Evolutionary conservation across 2,113 vertebrate genomes (phyloP).

Genomic region (Pachycephala philippinensis): DNA sequence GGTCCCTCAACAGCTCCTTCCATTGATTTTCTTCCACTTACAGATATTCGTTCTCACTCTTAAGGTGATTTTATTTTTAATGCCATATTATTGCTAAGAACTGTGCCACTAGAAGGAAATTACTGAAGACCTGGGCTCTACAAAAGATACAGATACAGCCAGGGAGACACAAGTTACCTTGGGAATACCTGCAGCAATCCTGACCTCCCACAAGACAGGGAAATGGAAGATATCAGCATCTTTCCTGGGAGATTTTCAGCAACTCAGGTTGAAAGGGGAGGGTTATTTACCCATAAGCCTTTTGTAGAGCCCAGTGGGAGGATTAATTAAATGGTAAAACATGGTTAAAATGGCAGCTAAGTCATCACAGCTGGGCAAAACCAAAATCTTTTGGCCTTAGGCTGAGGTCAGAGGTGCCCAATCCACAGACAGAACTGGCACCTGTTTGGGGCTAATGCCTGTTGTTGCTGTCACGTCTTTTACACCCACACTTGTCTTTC

Average conservation of each 20-base stretch:
- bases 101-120: background rate
- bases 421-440: background rate
- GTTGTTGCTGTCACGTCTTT: background rate
- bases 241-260: background rate
- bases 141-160: accelerated
- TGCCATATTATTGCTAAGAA: background rate
- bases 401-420: background rate
- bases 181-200: background rate
- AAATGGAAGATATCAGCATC: background rate
- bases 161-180: accelerated
- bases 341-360: background rate
- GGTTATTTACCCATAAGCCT: accelerated
- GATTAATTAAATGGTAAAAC: background rate
- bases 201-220: accelerated
- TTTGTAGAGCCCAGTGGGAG: background rate
- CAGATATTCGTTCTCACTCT: background rate
- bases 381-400: background rate
- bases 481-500: background rate
- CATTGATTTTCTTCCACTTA: background rate
- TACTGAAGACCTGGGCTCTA: background rate
- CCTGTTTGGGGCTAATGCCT: background rate
- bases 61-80: background rate
- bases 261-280: accelerated
- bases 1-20: background rate
- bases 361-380: background rate